Conservation (phyloP, 2,113 vertebrate genomes). For the Pitta sordida region DNA sequence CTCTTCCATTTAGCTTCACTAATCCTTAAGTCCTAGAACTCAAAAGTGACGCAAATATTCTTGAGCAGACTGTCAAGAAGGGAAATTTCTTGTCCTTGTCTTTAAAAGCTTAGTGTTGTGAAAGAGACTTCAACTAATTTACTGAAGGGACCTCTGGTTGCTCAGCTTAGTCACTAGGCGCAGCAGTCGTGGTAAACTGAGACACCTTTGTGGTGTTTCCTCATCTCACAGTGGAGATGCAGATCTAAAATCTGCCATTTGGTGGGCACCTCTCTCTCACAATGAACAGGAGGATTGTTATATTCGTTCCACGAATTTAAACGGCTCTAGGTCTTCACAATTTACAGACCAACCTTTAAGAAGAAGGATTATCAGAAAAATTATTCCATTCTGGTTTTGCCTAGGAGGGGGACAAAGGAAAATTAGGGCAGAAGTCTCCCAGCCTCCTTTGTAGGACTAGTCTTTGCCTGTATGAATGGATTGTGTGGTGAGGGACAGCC, state of each 20-base stretch:
- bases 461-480: not conserved
- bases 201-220: not conserved
- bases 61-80: not conserved
- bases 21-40: not conserved
- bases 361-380: not conserved
- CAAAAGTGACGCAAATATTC: not conserved
- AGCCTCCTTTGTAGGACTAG: not conserved
- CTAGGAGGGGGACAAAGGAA: not conserved
- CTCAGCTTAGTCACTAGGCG: not conserved
- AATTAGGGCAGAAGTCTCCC: not conserved
- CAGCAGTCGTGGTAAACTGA: not conserved
- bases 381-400: not conserved
- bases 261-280: not conserved
- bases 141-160: not conserved
- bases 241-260: not conserved
- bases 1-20: not conserved
- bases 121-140: not conserved
- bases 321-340: not conserved
- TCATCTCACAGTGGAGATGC: not conserved
- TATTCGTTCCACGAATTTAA: not conserved
- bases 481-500: not conserved
- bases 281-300: not conserved
- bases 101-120: not conserved
- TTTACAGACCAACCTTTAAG: not conserved
- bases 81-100: not conserved